Evolutionary conservation across 2,113 vertebrate species (phyloP), one percentile per base, ranked within the genome.

Genomic region (Nibea albiflora): DNA sequence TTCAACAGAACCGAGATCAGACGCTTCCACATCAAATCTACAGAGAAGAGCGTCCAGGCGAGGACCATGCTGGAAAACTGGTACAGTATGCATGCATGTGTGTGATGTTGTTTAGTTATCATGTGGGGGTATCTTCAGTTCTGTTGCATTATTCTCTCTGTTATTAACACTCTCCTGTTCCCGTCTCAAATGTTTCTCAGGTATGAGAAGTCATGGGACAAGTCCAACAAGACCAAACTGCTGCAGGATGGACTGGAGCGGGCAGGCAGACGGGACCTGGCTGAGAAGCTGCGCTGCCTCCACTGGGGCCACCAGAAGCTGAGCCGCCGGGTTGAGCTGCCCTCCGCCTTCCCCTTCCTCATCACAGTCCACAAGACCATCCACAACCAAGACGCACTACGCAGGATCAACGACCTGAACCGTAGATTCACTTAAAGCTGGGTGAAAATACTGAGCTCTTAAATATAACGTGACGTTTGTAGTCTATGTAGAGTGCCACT

Each of bases 61-160:
- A 92, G 89, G 85, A 94, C 86, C 86, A 96, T 96, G 95, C 47
- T 96, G 90, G 95, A 95, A 76, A 94, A 88, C 83, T 96, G 94
- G 95, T 96, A 91, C 39, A 15, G 14, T 35, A 12, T 75, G 44
- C 69, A 44, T 68, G 28, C 61, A 9, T 73, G 54, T 79, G 54
- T 78, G 53, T 80, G 58, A 31, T 31, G 35, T 35, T 35, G 7
- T 35, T 35, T 35, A 35, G 35, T 35, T 35, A 35, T 35, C 35
- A 1, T 8, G 35, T 20, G 8, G 57, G 28, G 31, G 0, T 31
- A 19, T 58, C 1, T 64, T 8, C 35, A 35, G 35, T n/a, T 46
- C 20, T 4, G 39, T 42, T 31, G 12, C 15, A 20, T 26, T 26
- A 26, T 26, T 26, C 24, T 26, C 24, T 26, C 22, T 47, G 24